Base-by-base conservation (phyloP, 2,888 invertebrate genomes). In the Venusia cambrica region DNA sequence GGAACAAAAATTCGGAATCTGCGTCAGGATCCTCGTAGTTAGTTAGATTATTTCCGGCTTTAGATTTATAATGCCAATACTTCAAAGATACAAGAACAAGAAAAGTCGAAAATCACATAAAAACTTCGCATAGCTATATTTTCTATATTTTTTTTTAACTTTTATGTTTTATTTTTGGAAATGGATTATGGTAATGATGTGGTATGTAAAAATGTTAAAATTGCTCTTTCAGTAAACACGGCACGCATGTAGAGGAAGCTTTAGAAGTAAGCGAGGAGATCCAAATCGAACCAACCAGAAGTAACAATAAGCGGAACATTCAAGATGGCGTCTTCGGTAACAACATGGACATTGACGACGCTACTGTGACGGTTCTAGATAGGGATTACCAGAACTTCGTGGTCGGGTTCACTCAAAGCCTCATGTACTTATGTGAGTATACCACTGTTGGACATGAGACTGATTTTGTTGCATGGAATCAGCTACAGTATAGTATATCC, bases 401-500 rank as follows among this genome's bases (percentile, higher is more conserved):
- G 1, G 52, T 54, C 0, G 84, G 87, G 0, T 76, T 80, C 48
- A 71, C 79, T 18, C 84, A 87, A 46, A 87, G 85, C 44, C 37
- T 74, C 5, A 72, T 87, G 74, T 88, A 79, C 59, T 48, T 87
- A 16, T 71, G 88, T 88, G 26, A 81, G 87, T 79, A 26, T n/a
- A n/a, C n/a, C n/a, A n/a, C 16, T 9, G 17, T 9, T 33, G 2
- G 4, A 12, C 3, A 5, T 13, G 2, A 2, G n/a, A n/a, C n/a
- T n/a, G n/a, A n/a, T n/a, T n/a, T n/a, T n/a, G n/a, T n/a, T n/a
- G n/a, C n/a, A n/a, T n/a, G n/a, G n/a, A n/a, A n/a, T n/a, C n/a
- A n/a, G n/a, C n/a, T n/a, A n/a, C n/a, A n/a, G n/a, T n/a, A n/a
- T n/a, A n/a, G n/a, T n/a, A n/a, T n/a, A n/a, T n/a, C n/a, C n/a